A percentile compares a stretch with the other conserved stretches of the same genome.
phyloP scores from a whole-genome alignment of 1,140 invertebrate genomes.

The Spodoptera litura region DNA sequence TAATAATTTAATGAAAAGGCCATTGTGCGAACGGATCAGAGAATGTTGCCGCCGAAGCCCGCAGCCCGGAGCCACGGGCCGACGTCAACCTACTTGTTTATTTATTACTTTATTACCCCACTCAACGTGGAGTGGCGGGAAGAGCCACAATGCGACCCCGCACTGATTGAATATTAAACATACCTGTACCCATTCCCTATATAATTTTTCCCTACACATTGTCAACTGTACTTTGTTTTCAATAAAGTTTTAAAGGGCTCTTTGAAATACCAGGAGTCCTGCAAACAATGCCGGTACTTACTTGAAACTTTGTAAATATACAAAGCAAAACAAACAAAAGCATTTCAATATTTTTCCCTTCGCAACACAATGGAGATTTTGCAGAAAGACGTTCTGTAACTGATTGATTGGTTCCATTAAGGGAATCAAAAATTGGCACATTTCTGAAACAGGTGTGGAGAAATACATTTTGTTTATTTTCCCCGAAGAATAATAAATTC shows the following conservation, averaged over 20 bases:
- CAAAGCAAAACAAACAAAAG: slow-evolving; percentile 22
- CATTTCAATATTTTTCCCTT: slow-evolving; percentile 22
- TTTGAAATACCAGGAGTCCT: slow-evolving; percentile 6
- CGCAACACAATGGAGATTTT: slow-evolving; percentile 6
- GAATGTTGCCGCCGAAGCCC: not conserved
- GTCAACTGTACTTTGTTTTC: slow-evolving; percentile 25
- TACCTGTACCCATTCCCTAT: slow-evolving; percentile 48
- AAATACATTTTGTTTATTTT: slow-evolving; percentile 18
- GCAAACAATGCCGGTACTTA: slow-evolving; percentile 20
- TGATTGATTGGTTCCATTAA: slow-evolving; percentile 27
- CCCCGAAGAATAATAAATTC: slow-evolving; percentile 5
- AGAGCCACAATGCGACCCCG: slow-evolving; percentile 64
- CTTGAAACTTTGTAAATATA: slow-evolving; percentile 34
- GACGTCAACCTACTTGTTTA: slow-evolving; percentile 63
- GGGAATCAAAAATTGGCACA: slow-evolving; percentile 29
- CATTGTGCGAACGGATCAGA: slow-evolving; percentile 46
- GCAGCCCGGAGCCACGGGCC: slow-evolving; percentile 43
- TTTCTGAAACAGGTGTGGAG: slow-evolving; percentile 17
- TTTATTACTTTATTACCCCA: slow-evolving; percentile 71
- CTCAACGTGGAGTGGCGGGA: slow-evolving; percentile 63
- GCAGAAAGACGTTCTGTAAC: slow-evolving; percentile 3
- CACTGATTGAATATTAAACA: slow-evolving; percentile 71
- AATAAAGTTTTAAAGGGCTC: slow-evolving; percentile 27
- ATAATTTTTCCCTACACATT: slow-evolving; percentile 19
- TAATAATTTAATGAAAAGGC: slow-evolving; percentile 35